Conservation (phyloP, 2,888 invertebrate species). For the Patella depressa region DNA sequence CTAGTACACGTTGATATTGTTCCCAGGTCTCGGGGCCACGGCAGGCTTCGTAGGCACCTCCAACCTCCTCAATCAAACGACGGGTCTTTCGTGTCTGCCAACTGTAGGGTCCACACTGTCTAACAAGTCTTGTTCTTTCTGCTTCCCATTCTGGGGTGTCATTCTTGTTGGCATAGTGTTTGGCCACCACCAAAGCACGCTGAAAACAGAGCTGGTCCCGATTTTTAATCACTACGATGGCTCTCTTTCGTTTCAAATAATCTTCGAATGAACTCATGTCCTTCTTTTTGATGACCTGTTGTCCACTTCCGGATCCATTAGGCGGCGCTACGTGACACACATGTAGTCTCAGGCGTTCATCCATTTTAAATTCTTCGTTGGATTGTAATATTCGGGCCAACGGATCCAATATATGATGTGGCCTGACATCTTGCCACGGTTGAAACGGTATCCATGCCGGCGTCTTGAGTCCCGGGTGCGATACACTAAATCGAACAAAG, state of each 20-base stretch:
- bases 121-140: neutral
- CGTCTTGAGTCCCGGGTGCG: neutral
- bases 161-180: slow-evolving; percentile 1
- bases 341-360: too few species aligned
- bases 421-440: too few species aligned
- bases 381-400: too few species aligned
- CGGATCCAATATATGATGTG: too few species aligned
- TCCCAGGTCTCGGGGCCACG: too few species aligned
- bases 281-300: neutral
- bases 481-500: neutral
- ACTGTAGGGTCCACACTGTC: too few species aligned
- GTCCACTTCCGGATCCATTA: neutral
- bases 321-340: neutral
- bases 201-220: neutral
- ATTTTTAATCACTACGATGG: neutral
- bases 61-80: too few species aligned
- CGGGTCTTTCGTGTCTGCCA: too few species aligned
- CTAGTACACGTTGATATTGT: too few species aligned
- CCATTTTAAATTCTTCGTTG: too few species aligned
- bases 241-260: neutral
- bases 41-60: too few species aligned
- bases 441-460: neutral
- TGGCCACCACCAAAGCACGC: neutral
- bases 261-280: neutral
- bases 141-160: neutral